A percentile compares a stretch with the other conserved stretches of the same genome.
Evolutionary conservation across 2,888 invertebrate species (phyloP).

Genomic region (Synanthedon vespiformis): DNA sequence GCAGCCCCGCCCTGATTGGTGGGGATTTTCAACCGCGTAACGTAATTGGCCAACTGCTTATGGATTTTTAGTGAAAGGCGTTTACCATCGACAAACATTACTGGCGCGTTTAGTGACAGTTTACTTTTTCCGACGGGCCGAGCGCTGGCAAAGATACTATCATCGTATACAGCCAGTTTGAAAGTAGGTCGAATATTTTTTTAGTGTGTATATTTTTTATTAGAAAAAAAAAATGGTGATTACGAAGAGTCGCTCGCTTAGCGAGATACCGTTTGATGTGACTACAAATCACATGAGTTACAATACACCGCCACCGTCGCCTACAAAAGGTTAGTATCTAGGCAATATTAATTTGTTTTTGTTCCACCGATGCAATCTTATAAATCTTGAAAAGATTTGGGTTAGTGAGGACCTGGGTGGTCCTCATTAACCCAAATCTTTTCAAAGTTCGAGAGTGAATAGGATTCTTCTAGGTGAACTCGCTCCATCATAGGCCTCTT

Average conservation of each 20-base stretch:
- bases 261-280: constrained; percentile 35
- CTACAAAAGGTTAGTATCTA: constrained; percentile 15
- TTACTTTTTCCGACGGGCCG: constrained; percentile 15
- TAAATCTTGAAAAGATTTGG: too few relatives aligned
- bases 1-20: constrained; percentile 52
- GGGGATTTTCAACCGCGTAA: constrained; percentile 33
- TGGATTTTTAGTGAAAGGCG: constrained; percentile 56
- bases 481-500: too few relatives aligned
- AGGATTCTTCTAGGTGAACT: too few relatives aligned
- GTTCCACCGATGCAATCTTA: too few relatives aligned
- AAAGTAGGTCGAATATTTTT: constrained; percentile 10
- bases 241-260: constrained; percentile 6
- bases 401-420: too few relatives aligned
- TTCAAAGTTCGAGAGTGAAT: too few relatives aligned
- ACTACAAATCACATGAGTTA: constrained; percentile 19
- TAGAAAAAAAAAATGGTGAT: too few relatives aligned
- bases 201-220: constrained; percentile 10
- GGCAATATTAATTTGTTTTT: too few relatives aligned
- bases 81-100: constrained; percentile 29
- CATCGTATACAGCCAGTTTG: constrained; percentile 11
- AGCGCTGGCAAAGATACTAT: background rate
- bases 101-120: constrained; percentile 42
- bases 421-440: too few relatives aligned
- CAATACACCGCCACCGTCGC: constrained; percentile 47
- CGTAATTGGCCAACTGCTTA: constrained; percentile 59